Conservation (phyloP, 2,888 invertebrate species). For the Drosophila birchii region DNA sequence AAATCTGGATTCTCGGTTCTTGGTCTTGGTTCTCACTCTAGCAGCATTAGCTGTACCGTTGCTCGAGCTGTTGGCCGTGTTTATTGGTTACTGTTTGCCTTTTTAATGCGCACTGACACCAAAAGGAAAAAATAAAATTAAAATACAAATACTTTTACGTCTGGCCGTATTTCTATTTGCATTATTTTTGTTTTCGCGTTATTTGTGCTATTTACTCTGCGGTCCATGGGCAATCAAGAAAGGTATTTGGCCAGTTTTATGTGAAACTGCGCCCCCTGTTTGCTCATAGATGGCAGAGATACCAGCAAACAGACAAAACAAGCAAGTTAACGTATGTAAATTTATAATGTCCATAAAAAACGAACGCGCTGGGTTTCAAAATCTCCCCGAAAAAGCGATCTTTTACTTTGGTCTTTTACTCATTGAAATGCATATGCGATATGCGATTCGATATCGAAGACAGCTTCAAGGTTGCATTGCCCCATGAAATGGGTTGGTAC, state of each 20-base stretch:
- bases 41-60: slow-evolving; percentile 39
- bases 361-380: slow-evolving; percentile 58
- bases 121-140: slow-evolving; percentile 18
- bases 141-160: slow-evolving; percentile 27
- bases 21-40: slow-evolving; percentile 33
- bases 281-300: slow-evolving; percentile 44
- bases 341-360: slow-evolving; percentile 64
- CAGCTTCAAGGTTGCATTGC: slow-evolving; percentile 72
- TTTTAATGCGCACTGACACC: slow-evolving; percentile 45
- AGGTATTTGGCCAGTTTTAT: slow-evolving; percentile 64
- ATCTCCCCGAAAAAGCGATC: slow-evolving; percentile 42
- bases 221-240: slow-evolving; percentile 63
- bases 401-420: slow-evolving; percentile 45
- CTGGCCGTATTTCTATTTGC: slow-evolving; percentile 42
- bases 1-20: slow-evolving; percentile 29
- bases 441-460: slow-evolving; percentile 46
- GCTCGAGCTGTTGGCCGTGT: slow-evolving; percentile 33
- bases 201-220: slow-evolving; percentile 63
- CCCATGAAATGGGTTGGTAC: slow-evolving; percentile 29
- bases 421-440: slow-evolving; percentile 57
- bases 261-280: slow-evolving; percentile 44
- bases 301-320: slow-evolving; percentile 29
- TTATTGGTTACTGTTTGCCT: slow-evolving; percentile 41
- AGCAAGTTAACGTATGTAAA: slow-evolving; percentile 55
- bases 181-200: slow-evolving; percentile 46